Evolutionary conservation across 2,888 invertebrate genomes (phyloP).

Genomic region (Stenichneumon culpator): DNA sequence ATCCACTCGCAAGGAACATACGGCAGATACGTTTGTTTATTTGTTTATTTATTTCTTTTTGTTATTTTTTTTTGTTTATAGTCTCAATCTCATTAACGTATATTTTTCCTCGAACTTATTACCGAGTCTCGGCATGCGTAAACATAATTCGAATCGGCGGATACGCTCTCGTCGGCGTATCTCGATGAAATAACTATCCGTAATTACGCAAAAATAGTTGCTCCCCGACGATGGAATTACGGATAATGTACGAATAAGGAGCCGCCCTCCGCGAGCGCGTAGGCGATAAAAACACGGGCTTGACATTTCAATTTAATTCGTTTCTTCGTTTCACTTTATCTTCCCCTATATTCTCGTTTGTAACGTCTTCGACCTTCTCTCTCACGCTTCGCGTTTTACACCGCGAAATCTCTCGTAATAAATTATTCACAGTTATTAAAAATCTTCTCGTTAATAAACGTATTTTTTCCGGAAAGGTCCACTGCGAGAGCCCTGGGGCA

Average conservation of each 20-base stretch:
- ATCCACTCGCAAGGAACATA: background rate
- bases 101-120: background rate
- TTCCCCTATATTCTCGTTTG: background rate
- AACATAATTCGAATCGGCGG: background rate
- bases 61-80: background rate
- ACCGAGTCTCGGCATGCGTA: background rate
- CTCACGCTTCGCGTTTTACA: background rate
- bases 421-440: constrained; percentile 38
- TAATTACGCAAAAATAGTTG: constrained; percentile 9
- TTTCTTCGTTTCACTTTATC: background rate
- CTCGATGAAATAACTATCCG: background rate
- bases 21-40: constrained; percentile 10
- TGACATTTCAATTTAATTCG: background rate
- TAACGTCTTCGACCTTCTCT: background rate
- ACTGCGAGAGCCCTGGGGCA: background rate
- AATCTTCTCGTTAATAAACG: constrained; percentile 45
- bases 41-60: background rate
- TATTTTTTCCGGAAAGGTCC: background rate
- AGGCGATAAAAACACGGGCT: background rate
- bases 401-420: constrained; percentile 5
- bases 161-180: background rate
- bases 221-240: background rate
- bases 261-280: background rate
- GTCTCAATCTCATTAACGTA: background rate
- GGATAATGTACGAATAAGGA: background rate